Base-by-base conservation (phyloP, 2,888 invertebrate genomes). In the Agrochola litura region DNA sequence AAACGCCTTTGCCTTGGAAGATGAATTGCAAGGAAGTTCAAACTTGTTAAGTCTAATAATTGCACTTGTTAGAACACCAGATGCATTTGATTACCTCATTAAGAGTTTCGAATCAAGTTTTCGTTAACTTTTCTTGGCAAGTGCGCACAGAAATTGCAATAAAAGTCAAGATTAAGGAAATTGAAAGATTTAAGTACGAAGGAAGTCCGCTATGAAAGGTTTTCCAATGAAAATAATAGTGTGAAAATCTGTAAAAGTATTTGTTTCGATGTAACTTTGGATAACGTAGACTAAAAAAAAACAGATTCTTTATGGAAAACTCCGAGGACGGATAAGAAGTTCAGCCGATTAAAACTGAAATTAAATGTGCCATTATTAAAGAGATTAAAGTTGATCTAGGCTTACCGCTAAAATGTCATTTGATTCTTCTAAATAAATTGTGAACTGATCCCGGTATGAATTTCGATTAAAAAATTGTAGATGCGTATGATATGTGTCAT, bases 31-130 rank as follows among this genome's bases (percentile, higher is more conserved):
- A 30, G 37, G 41, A 79, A 82, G 77, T 72, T 74, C 19, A 61
- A 71, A 76, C 69, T 82, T 70, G 73, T 71, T 73, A 77, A 83
- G 65, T 69, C 73, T 68, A 71, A 79, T 84, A 86, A 76, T 83
- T 82, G 77, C 82, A 82, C 80, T 82, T 78, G 86, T 77, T 75
- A 69, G 67, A 79, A 73, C 78, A 43, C 63, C 86, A 86, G 86
- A 82, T 86, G 86, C 82, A 82, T 79, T 80, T 77, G 61, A 86
- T 84, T 74, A 77, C 77, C 77, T 77, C 72, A 79, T 80, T 82
- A 77, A 72, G 79, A 85, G 75, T 83, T 82, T 79, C 58, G 52
- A 63, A 67, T 69, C 71, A 77, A 84, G 77, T 71, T 79, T 84
- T 63, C 49, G n/a, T 73, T 75, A 63, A 65, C 49, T 60, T 67